phyloP scores from a whole-genome alignment of 2,888 invertebrate species.

The Rotaria magnacalcarata region DNA sequence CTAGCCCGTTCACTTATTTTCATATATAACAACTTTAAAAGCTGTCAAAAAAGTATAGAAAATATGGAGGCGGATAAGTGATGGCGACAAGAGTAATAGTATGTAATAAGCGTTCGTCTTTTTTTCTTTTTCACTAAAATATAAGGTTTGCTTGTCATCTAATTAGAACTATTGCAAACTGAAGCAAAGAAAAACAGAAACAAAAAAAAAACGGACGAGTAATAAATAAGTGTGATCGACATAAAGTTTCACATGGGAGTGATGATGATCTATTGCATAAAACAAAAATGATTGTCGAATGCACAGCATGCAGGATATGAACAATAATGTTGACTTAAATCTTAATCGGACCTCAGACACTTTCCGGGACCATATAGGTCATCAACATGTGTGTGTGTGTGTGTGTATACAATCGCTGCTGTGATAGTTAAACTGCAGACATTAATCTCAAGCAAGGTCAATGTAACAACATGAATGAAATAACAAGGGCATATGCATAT shows the following conservation, averaged over 20 bases:
- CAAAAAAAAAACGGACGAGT: neutral
- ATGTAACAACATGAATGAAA: neutral
- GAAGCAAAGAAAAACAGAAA: neutral
- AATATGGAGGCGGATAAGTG: neutral
- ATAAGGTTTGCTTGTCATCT: neutral
- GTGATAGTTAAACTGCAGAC: neutral
- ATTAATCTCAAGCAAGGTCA: neutral
- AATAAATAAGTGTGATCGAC: neutral
- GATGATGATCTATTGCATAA: conserved; percentile 20
- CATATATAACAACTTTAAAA: neutral
- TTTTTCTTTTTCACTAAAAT: neutral
- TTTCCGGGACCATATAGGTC: neutral
- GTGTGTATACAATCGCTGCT: neutral
- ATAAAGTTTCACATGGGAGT: neutral
- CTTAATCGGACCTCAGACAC: conserved; percentile 20
- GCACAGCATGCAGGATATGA: neutral
- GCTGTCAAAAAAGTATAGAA: neutral
- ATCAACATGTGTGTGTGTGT: neutral
- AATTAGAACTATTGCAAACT: neutral
- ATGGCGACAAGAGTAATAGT: conserved; percentile 16
- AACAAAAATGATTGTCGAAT: neutral
- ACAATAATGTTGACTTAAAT: neutral
- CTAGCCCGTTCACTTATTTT: neutral
- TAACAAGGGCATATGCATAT: neutral
- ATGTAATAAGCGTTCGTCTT: conserved; percentile 21